Conservation (phyloP, 2,797 vertebrate genomes). For the Masticophis lateralis region DNA sequence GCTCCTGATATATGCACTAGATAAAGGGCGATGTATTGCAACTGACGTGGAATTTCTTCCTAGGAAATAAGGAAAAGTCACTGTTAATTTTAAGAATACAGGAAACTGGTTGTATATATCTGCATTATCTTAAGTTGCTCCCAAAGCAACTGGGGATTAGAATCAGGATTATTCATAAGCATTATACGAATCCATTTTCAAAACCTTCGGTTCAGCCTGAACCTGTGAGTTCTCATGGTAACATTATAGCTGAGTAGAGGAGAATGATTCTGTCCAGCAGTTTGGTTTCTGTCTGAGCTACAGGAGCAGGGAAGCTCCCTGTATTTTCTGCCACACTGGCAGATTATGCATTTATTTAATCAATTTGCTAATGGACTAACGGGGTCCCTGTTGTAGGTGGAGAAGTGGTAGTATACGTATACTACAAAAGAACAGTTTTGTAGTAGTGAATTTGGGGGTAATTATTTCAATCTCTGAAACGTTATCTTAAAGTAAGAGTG, state of each 20-base stretch:
- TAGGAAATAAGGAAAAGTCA: constrained; percentile 55
- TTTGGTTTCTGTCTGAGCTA: not conserved
- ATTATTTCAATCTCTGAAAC: not conserved
- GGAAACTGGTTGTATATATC: not conserved
- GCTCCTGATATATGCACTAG: constrained; percentile 89
- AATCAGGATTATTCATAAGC: not conserved
- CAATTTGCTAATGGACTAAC: not conserved
- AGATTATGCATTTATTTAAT: not conserved
- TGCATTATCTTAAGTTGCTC: no score
- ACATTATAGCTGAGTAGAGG: not conserved
- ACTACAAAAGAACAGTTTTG: no score
- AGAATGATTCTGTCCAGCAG: not conserved
- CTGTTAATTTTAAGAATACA: not conserved
- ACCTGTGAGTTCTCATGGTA: not conserved
- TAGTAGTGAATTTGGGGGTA: not conserved
- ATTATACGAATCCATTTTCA: not conserved
- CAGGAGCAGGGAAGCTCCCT: not conserved
- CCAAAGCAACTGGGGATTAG: not conserved
- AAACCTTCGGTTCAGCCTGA: not conserved
- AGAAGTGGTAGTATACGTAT: not conserved
- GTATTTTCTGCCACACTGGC: not conserved
- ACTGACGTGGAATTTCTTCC: constrained; percentile 94
- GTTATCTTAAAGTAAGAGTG: not conserved
- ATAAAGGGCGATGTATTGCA: constrained; percentile 92
- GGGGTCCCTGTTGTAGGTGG: not conserved